Percentiles rank a stretch among this genome's conserved stretches.
phyloP scores from a whole-genome alignment of 2,888 invertebrate genomes.

The Strigamia transsilvanica region DNA sequence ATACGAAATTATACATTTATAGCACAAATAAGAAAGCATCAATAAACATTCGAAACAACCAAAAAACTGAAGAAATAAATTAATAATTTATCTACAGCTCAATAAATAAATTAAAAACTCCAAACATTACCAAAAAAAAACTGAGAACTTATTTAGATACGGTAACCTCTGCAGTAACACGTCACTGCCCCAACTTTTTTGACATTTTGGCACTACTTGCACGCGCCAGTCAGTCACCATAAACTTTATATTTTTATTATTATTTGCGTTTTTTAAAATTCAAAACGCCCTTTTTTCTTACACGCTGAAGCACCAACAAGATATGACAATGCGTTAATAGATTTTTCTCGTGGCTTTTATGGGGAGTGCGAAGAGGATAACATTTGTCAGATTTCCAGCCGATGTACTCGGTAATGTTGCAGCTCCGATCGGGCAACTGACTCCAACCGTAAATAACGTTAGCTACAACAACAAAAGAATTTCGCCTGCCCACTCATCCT shows the following conservation, averaged over 20 bases:
- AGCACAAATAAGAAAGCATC: too few species aligned
- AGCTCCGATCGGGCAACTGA: conserved; percentile 29
- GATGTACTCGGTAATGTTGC: conserved; percentile 42
- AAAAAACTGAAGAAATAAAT: too few species aligned
- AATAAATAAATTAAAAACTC: too few species aligned
- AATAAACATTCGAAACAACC: too few species aligned
- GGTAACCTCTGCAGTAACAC: too few species aligned
- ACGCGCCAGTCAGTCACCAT: not conserved
- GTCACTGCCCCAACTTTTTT: too few species aligned
- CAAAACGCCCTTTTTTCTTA: not conserved
- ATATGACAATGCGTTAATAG: conserved; percentile 39
- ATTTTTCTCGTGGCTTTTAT: conserved; percentile 39
- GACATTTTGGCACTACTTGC: too few species aligned
- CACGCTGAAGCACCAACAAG: not conserved
- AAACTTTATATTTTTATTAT: not conserved
- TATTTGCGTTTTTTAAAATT: not conserved
- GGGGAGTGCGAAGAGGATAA: conserved; percentile 28
- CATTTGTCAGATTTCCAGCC: conserved; percentile 44
- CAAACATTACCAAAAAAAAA: too few species aligned
- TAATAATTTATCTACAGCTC: too few species aligned
- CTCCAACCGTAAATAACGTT: conserved; percentile 40
- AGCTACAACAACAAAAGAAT: conserved; percentile 44
- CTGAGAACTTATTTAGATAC: too few species aligned
- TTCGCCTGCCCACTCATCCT: conserved; percentile 39
- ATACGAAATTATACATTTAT: too few species aligned